Percentiles rank a stretch among this genome's conserved stretches.
These are phyloP conservation scores for Poecile atricapillus DNA, from an alignment of 2,113 vertebrate species.

Conservation along the genomic window DNA sequence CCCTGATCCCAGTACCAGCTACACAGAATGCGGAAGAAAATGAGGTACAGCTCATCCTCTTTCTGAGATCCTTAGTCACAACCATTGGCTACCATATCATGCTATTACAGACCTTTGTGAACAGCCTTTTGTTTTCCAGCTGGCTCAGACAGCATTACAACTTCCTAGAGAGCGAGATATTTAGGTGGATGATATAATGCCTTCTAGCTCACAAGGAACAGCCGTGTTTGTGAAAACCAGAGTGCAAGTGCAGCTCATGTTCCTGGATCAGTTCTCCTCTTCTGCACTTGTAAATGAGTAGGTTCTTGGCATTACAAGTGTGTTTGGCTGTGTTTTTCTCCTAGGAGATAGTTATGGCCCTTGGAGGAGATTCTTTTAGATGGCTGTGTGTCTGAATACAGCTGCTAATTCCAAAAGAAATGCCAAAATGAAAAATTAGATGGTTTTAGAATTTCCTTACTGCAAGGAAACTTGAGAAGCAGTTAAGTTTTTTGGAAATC, in stretches of 20 bases:
- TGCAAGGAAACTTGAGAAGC: not conserved
- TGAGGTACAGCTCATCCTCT: not conserved
- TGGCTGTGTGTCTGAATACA: not conserved
- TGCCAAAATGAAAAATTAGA: not conserved
- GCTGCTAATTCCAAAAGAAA: not conserved
- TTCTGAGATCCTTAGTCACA: not conserved
- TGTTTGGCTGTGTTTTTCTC: slow-evolving; percentile 30
- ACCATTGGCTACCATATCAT: not conserved
- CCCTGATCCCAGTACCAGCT: not conserved
- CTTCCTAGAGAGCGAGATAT: not conserved
- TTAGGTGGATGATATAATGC: not conserved
- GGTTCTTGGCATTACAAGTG: not conserved
- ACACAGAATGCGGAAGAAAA: not conserved
- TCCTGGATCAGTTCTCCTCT: not conserved
- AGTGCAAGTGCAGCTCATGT: not conserved
- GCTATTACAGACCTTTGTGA: not conserved
- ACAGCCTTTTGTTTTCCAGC: not conserved
- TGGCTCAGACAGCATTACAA: not conserved
- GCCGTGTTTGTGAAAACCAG: not conserved
- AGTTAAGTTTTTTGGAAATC: not conserved
- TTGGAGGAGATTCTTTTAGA: not conserved
- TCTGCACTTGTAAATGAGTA: not conserved
- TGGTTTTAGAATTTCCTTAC: not conserved
- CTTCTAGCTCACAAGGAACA: not conserved
- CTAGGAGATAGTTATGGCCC: slow-evolving; percentile 23